Evolutionary conservation across 2,113 vertebrate species (phyloP).

Genomic region (Elephas maximus): DNA sequence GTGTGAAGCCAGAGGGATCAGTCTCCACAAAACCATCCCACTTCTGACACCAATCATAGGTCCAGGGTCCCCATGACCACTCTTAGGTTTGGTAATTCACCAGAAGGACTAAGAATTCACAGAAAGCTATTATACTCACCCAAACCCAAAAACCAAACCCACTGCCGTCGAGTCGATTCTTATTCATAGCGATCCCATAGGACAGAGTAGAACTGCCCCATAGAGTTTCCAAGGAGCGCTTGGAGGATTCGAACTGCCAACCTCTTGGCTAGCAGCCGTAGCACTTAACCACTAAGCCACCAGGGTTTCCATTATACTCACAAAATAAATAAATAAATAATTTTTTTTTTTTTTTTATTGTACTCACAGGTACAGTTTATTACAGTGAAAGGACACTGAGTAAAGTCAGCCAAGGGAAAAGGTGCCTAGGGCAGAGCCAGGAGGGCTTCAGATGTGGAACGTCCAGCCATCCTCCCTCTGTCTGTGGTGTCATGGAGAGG

Average conservation of each 20-base stretch:
- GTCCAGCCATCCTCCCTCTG: not conserved
- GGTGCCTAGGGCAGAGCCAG: not conserved
- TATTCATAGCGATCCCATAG: too few species aligned
- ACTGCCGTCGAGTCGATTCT: too few species aligned
- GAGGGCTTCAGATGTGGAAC: fast-evolving
- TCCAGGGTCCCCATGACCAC: not conserved
- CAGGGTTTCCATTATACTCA: too few species aligned
- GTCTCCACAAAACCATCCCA: not conserved
- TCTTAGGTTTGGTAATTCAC: not conserved
- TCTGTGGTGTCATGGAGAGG: fast-evolving
- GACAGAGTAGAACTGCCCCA: too few species aligned
- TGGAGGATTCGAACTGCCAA: too few species aligned
- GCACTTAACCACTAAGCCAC: too few species aligned
- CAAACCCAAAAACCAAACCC: too few species aligned
- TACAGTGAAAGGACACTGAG: not conserved
- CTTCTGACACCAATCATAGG: not conserved
- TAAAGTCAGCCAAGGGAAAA: not conserved
- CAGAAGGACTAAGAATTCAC: not conserved
- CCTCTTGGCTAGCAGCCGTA: too few species aligned
- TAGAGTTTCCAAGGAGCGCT: too few species aligned
- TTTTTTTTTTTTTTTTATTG: not conserved
- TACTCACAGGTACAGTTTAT: not conserved
- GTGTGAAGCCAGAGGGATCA: not conserved
- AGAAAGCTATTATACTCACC: not conserved
- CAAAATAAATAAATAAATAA: too few species aligned